phyloP scores from a whole-genome alignment of 2,113 vertebrate genomes.

The Trachemys scripta region DNA sequence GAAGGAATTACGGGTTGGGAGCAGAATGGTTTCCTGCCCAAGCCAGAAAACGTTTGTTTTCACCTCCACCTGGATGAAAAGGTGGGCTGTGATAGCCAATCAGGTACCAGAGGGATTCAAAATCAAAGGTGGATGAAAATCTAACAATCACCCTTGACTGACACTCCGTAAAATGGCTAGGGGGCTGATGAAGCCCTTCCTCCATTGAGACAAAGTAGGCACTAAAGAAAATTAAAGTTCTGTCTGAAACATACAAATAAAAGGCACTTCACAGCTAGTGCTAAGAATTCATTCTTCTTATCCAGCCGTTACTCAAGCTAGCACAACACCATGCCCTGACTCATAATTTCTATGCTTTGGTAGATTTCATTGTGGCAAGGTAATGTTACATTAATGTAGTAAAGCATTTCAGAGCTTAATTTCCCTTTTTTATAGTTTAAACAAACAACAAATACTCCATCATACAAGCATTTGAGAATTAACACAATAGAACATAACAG shows the following conservation, averaged over 20 bases:
- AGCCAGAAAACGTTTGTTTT: neutral
- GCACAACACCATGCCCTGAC: neutral
- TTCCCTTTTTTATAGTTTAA: constrained; percentile 17
- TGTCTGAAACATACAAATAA: constrained; percentile 8
- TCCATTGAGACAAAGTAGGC: neutral
- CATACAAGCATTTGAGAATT: neutral
- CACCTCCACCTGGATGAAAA: neutral
- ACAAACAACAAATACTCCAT: constrained; percentile 3
- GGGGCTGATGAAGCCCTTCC: neutral
- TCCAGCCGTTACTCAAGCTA: constrained; percentile 13
- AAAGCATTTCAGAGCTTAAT: constrained; percentile 22
- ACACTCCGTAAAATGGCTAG: neutral
- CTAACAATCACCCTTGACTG: neutral
- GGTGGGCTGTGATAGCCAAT: neutral
- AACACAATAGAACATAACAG: constrained; percentile 5
- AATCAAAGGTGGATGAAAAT: neutral
- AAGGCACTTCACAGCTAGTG: neutral
- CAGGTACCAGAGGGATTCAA: constrained; percentile 12
- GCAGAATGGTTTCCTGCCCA: neutral
- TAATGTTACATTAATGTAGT: constrained; percentile 6
- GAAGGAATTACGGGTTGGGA: neutral
- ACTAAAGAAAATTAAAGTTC: constrained; percentile 10
- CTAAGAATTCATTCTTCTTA: constrained; percentile 6
- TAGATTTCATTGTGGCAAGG: constrained; percentile 40
- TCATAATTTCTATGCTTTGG: constrained; percentile 47